A percentile compares a stretch with the other conserved stretches of the same genome.
These are phyloP conservation scores for Rhinella marina DNA, from an alignment of 2,797 vertebrate species.

Conservation along the genomic window DNA sequence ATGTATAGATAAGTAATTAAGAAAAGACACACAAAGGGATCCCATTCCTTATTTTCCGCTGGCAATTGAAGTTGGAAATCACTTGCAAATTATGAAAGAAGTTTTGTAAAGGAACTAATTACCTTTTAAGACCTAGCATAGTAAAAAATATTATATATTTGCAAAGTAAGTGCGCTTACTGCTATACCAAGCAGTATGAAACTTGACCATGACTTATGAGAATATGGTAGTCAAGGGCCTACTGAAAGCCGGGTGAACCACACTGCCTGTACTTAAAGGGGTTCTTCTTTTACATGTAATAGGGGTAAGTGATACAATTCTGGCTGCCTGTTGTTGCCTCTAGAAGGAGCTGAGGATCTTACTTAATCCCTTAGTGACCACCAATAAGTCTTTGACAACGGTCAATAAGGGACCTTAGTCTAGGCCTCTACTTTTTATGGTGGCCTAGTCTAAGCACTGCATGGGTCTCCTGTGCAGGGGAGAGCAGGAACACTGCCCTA, in stretches of 20 bases:
- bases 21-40: constrained; percentile 31
- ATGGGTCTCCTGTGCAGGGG: too few species aligned
- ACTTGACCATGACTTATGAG: not conserved
- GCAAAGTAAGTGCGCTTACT: not conserved
- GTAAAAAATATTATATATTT: not conserved
- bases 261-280: not conserved
- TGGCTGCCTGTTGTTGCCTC: too few species aligned
- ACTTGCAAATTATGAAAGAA: constrained; percentile 38
- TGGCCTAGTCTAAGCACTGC: too few species aligned
- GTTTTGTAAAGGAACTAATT: constrained; percentile 48
- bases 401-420: too few species aligned
- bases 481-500: too few species aligned
- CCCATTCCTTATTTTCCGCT: constrained; percentile 24
- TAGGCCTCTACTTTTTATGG: too few species aligned
- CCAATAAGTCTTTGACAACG: too few species aligned
- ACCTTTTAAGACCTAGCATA: not conserved
- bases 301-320: too few species aligned
- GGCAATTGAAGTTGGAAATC: constrained; percentile 39
- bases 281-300: not conserved
- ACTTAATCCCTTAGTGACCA: too few species aligned
- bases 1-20: constrained; percentile 41
- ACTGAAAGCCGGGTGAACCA: not conserved
- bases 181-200: not conserved
- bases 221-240: not conserved
- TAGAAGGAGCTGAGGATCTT: too few species aligned